phyloP scores from a whole-genome alignment of 2,113 vertebrate genomes.

The Phylloscopus trochiloides region DNA sequence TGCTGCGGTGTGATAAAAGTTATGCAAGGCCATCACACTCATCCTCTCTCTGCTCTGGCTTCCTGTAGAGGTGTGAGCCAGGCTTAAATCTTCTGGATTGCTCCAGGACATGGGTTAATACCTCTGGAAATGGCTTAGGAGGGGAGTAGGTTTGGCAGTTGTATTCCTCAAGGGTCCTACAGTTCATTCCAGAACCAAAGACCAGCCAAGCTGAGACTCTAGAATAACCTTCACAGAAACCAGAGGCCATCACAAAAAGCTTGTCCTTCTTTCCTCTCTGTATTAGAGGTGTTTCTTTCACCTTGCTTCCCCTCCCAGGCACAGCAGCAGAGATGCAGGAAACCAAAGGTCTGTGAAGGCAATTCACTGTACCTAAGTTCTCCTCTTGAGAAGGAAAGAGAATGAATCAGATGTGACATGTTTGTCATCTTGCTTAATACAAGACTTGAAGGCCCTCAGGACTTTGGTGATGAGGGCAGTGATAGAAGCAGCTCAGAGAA shows the following conservation, averaged over 20 bases:
- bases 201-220: neutral
- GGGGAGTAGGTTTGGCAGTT: neutral
- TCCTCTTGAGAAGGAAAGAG: neutral
- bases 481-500: neutral
- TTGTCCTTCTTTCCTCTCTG: neutral
- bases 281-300: neutral
- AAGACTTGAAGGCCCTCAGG: neutral
- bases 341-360: neutral
- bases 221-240: neutral
- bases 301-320: neutral
- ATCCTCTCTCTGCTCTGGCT: neutral
- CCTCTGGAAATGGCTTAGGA: neutral
- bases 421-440: neutral
- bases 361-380: neutral
- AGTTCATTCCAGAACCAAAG: neutral
- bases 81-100: neutral
- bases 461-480: neutral
- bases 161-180: neutral
- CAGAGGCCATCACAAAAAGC: neutral
- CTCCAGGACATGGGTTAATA: neutral
- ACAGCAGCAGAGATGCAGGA: neutral
- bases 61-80: neutral
- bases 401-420: neutral
- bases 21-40: neutral
- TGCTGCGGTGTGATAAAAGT: neutral